Percentiles rank a stretch among this genome's conserved stretches.
phyloP scores from a whole-genome alignment of 2,888 invertebrate species.

The Helleia helle region DNA sequence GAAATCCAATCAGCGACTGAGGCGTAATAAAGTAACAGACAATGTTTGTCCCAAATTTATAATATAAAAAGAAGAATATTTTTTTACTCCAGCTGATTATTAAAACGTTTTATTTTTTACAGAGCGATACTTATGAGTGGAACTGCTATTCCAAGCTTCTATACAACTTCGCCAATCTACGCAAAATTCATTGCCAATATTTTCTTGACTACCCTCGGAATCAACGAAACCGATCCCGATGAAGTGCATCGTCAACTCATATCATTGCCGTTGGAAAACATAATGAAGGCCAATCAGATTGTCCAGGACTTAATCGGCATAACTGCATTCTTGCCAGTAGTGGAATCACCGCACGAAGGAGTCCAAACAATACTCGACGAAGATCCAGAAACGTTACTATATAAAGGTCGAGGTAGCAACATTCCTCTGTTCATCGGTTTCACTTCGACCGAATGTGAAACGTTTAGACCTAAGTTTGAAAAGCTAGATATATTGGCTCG shows the following conservation, averaged over 20 bases:
- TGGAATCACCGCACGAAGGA: slow-evolving; percentile 41
- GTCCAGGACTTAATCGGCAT: slow-evolving; percentile 40
- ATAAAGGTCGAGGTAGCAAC: slow-evolving; percentile 37
- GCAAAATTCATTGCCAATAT: slow-evolving; percentile 32
- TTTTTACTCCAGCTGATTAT: too few species aligned
- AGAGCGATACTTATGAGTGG: slow-evolving; percentile 56
- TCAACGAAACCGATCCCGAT: slow-evolving; percentile 39
- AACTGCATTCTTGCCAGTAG: slow-evolving; percentile 43
- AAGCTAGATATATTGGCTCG: slow-evolving; percentile 33
- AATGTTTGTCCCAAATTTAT: background rate
- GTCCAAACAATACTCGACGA: slow-evolving; percentile 44
- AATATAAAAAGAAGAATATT: too few species aligned
- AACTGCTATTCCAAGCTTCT: slow-evolving; percentile 36
- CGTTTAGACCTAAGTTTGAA: slow-evolving; percentile 39
- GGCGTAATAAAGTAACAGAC: too few species aligned
- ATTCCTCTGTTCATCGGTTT: slow-evolving; percentile 50
- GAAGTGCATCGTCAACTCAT: slow-evolving; percentile 38
- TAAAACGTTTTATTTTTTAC: slow-evolving; percentile 26
- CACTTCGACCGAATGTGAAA: slow-evolving; percentile 47
- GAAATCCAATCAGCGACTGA: too few species aligned
- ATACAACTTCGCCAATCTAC: slow-evolving; percentile 38
- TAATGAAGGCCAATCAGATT: slow-evolving; percentile 36
- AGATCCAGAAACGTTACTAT: slow-evolving; percentile 42
- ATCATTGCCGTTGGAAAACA: slow-evolving; percentile 35
- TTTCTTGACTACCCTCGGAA: slow-evolving; percentile 54